Conservation (phyloP, 2,888 invertebrate genomes). For the Drosophila merina region DNA sequence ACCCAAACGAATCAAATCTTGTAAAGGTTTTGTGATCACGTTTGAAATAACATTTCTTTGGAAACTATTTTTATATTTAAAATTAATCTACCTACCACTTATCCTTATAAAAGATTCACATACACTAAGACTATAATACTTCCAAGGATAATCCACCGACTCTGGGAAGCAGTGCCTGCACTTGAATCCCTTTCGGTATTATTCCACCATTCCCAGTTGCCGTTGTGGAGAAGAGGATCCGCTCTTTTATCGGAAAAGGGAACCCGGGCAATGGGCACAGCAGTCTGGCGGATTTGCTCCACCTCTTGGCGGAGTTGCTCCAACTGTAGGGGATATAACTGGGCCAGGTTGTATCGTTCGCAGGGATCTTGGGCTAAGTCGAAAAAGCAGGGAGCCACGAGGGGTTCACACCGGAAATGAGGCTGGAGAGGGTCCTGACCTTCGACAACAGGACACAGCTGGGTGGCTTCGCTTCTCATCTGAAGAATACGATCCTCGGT, state of each 20-base stretch:
- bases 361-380: constrained; percentile 85
- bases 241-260: constrained; percentile 84
- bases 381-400: constrained; percentile 84
- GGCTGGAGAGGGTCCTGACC: constrained; percentile 39
- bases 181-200: constrained; percentile 30
- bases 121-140: constrained; percentile 11
- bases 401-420: constrained; percentile 76
- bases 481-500: constrained; percentile 57
- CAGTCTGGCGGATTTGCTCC: constrained; percentile 83
- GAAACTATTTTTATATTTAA: not conserved
- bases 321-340: constrained; percentile 68
- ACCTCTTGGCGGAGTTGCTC: constrained; percentile 84
- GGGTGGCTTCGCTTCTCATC: constrained; percentile 69
- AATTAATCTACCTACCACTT: not conserved
- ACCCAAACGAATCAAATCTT: not conserved
- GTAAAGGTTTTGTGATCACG: not conserved
- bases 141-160: not conserved
- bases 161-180: not conserved
- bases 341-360: constrained; percentile 83
- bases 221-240: constrained; percentile 85
- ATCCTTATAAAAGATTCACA: not conserved
- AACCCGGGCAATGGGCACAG: constrained; percentile 84
- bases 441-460: constrained; percentile 62
- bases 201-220: constrained; percentile 87
- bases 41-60: not conserved